Conservation (phyloP, 2,888 invertebrate genomes). For the Dolomedes plantarius region DNA sequence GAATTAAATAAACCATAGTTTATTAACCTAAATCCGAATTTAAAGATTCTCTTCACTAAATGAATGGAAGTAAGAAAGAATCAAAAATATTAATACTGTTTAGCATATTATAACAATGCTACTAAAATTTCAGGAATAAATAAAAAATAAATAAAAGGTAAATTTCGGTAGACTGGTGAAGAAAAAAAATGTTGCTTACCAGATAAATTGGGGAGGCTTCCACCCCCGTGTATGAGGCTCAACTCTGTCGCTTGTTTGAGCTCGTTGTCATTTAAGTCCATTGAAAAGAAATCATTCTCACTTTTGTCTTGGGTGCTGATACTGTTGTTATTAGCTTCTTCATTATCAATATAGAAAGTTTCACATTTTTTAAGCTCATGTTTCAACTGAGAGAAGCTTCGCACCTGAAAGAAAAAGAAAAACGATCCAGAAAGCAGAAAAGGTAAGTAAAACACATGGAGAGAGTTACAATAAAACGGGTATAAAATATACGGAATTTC, state of each 20-base stretch:
- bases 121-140: too few species aligned
- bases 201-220: slow-evolving; percentile 61
- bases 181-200: slow-evolving; percentile 40
- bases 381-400: slow-evolving; percentile 94
- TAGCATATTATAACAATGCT: too few species aligned
- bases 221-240: slow-evolving; percentile 46
- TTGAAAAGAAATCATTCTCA: slow-evolving; percentile 59
- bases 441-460: not conserved
- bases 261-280: slow-evolving; percentile 56
- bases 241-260: slow-evolving; percentile 37
- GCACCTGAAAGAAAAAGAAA: slow-evolving; percentile 82
- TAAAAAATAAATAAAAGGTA: too few species aligned
- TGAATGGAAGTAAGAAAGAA: too few species aligned
- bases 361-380: slow-evolving; percentile 96
- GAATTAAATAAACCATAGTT: too few species aligned
- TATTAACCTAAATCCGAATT: too few species aligned
- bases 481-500: not conserved
- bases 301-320: slow-evolving; percentile 33
- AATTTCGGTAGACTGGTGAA: too few species aligned
- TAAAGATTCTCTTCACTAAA: too few species aligned
- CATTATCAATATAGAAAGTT: slow-evolving; percentile 88
- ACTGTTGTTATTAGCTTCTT: slow-evolving; percentile 58
- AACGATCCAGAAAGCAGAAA: not conserved
- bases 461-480: not conserved
- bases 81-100: too few species aligned